A percentile compares a stretch with the other conserved stretches of the same genome.
These are phyloP conservation scores for Brachypalpus laphriformis DNA, from an alignment of 2,888 invertebrate species.

Conservation along the genomic window DNA sequence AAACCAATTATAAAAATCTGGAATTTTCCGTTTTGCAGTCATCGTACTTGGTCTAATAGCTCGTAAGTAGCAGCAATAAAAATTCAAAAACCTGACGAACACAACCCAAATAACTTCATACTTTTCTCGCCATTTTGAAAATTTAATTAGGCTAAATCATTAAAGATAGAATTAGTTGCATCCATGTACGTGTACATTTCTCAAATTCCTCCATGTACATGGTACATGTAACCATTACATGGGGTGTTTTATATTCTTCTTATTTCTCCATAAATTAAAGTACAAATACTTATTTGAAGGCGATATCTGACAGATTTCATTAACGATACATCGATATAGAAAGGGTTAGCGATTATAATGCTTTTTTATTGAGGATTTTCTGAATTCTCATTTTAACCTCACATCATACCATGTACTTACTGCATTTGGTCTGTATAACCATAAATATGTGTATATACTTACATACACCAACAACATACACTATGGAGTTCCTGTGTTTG, in stretches of 20 bases:
- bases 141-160: constrained; percentile 68
- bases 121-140: constrained; percentile 66
- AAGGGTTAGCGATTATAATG: background rate
- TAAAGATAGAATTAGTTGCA: constrained; percentile 67
- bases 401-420: constrained; percentile 56
- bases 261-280: background rate
- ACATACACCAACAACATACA: constrained; percentile 47
- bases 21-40: too few species aligned
- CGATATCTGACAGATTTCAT: background rate
- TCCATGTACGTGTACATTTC: constrained; percentile 46
- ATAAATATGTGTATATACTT: constrained; percentile 11
- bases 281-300: background rate
- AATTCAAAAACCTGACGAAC: constrained; percentile 34
- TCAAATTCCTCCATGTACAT: constrained; percentile 28
- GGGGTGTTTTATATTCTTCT: background rate
- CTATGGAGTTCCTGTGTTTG: background rate
- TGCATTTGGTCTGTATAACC: constrained; percentile 12
- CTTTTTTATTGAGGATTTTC: background rate
- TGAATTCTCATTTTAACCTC: constrained; percentile 35
- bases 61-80: background rate
- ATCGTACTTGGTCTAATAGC: too few species aligned
- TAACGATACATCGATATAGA: too few species aligned
- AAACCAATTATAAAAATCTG: too few species aligned
- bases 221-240: constrained; percentile 58
- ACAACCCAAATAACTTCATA: constrained; percentile 10